phyloP scores from a whole-genome alignment of 2,113 vertebrate genomes.

The Odontesthes bonariensis region DNA sequence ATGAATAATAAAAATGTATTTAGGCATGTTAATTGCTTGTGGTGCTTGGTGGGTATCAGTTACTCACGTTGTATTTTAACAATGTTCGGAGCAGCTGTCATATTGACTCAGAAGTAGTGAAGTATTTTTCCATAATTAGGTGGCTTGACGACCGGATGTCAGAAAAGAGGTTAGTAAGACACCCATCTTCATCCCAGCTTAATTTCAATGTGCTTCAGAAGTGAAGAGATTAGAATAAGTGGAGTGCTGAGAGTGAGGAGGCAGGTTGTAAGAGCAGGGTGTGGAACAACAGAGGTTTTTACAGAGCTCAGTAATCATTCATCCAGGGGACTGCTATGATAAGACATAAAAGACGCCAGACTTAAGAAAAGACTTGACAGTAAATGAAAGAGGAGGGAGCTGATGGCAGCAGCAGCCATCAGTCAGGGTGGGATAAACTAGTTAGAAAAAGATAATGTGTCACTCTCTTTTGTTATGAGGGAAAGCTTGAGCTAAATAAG shows the following conservation, averaged over 20 bases:
- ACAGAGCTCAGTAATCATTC: constrained; percentile 64
- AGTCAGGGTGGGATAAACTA: background rate
- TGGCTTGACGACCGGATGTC: constrained; percentile 65
- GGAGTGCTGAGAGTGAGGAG: constrained; percentile 45
- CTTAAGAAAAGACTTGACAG: constrained; percentile 59
- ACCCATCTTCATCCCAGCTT: constrained; percentile 70
- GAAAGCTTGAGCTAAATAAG: constrained; percentile 29
- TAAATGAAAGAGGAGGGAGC: constrained; percentile 51
- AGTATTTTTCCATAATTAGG: constrained; percentile 56
- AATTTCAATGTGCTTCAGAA: constrained; percentile 76
- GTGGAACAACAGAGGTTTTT: constrained; percentile 69
- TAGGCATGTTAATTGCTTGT: too few relatives aligned
- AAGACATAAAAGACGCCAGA: constrained; percentile 70
- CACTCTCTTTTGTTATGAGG: constrained; percentile 38
- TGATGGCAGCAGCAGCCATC: constrained; percentile 5
- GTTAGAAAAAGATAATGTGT: background rate
- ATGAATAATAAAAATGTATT: too few relatives aligned
- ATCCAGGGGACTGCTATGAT: constrained; percentile 61
- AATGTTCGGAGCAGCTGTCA: constrained; percentile 49
- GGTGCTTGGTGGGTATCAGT: background rate
- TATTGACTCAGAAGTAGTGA: constrained; percentile 49
- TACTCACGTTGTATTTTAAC: constrained; percentile 12
- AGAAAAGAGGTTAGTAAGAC: constrained; percentile 67
- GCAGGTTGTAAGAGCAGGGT: constrained; percentile 43
- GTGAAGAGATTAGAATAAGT: constrained; percentile 72